phyloP scores from a whole-genome alignment of 2,797 vertebrate species.

The Liasis olivaceus region DNA sequence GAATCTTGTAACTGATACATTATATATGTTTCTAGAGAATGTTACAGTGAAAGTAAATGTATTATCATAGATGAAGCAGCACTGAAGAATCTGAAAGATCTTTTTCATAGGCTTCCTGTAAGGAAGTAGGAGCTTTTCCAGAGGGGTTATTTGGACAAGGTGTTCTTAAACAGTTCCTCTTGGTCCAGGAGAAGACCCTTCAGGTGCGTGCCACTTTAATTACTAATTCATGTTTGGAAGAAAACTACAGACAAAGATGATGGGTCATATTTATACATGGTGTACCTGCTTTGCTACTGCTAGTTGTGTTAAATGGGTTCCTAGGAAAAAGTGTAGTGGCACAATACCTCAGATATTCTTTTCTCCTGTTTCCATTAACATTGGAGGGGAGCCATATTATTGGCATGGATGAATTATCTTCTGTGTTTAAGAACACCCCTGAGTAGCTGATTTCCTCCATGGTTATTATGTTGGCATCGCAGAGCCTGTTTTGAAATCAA shows the following conservation, averaged over 20 bases:
- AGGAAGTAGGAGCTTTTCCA: background rate
- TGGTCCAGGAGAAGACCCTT: background rate
- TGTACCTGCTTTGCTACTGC: background rate
- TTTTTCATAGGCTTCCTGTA: background rate
- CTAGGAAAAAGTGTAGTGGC: background rate
- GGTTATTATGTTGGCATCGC: slow-evolving; percentile 50
- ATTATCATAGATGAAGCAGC: background rate
- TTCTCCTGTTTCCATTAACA: background rate
- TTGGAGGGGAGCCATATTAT: background rate
- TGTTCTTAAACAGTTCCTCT: background rate
- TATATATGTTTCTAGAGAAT: background rate
- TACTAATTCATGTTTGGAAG: background rate
- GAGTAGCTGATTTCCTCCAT: slow-evolving; percentile 25
- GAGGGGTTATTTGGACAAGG: background rate
- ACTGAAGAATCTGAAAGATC: background rate
- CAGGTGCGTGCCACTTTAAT: background rate
- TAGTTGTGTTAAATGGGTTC: background rate
- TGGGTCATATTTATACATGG: background rate
- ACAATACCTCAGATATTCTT: background rate
- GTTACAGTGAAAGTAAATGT: background rate
- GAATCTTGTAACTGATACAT: background rate
- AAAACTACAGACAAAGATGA: background rate
- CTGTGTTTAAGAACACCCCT: slow-evolving; percentile 23
- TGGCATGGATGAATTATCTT: slow-evolving; percentile 25
- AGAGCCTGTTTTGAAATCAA: slow-evolving; percentile 37